Evolutionary conservation across 2,113 vertebrate genomes (phyloP).

Genomic region (mouse (Mus musculus)): DNA sequence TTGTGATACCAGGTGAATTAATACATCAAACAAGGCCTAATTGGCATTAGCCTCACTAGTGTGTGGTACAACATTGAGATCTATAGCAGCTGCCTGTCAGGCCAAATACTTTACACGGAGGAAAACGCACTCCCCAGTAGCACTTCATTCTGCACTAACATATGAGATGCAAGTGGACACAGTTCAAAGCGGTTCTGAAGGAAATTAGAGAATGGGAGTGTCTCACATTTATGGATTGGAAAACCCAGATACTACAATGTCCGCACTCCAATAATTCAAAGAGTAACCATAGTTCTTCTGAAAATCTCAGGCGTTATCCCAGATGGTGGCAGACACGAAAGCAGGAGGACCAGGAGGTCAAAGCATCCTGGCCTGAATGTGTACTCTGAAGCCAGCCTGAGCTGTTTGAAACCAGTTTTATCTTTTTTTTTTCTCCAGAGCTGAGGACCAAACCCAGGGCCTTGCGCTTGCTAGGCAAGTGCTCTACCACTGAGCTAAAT

Average conservation of each 20-base stretch:
- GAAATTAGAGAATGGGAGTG: conserved; percentile 6
- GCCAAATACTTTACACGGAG: neutral
- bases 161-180: neutral
- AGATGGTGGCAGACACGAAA: no score
- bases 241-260: neutral
- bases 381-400: neutral
- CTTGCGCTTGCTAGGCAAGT: no score
- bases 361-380: no score
- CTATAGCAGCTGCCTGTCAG: neutral
- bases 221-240: neutral
- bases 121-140: neutral
- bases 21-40: neutral
- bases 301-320: neutral
- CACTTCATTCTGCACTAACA: conserved; percentile 10
- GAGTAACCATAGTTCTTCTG: neutral
- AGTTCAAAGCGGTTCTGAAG: conserved; percentile 1
- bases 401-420: neutral
- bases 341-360: neutral
- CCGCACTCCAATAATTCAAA: neutral
- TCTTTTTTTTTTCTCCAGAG: no score
- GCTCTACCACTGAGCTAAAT: no score
- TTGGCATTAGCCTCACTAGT: neutral
- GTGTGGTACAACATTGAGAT: neutral
- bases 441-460: no score
- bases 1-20: neutral